Percentiles rank a stretch among this genome's conserved stretches.
Evolutionary conservation across 2,888 invertebrate genomes (phyloP).

Genomic region (Caenorhabditis becei): DNA sequence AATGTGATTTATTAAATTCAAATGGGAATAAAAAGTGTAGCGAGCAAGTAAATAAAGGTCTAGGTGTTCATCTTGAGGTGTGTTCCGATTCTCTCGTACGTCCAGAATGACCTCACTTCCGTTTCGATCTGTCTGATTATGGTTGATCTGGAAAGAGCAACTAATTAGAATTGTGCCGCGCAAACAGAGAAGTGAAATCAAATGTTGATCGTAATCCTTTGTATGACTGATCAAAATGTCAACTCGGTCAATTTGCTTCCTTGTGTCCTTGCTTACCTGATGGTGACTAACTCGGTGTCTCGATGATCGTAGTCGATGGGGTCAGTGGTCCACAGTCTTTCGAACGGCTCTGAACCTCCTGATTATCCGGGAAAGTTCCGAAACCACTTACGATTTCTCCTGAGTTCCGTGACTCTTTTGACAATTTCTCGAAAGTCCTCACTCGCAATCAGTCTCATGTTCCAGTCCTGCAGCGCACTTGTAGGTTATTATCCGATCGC

Average conservation of each 20-base stretch:
- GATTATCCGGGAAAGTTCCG: background rate
- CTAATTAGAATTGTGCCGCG: background rate
- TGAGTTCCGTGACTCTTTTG: background rate
- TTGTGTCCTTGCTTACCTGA: slow-evolving; percentile 15
- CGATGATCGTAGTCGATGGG: slow-evolving; percentile 27
- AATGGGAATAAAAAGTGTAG: too few species aligned
- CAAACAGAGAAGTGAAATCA: slow-evolving; percentile 11
- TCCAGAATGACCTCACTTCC: slow-evolving; percentile 55
- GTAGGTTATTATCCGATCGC: background rate
- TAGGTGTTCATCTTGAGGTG: slow-evolving; percentile 26
- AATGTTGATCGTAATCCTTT: slow-evolving; percentile 10
- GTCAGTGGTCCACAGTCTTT: slow-evolving; percentile 25
- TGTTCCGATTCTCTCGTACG: slow-evolving; percentile 40
- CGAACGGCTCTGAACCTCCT: slow-evolving; percentile 19
- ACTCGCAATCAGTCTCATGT: slow-evolving; percentile 10
- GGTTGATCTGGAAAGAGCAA: slow-evolving; percentile 33
- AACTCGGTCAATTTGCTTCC: background rate
- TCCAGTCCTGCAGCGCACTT: slow-evolving; percentile 33
- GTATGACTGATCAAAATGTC: background rate
- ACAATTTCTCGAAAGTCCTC: slow-evolving; percentile 34
- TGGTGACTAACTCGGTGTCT: slow-evolving; percentile 17
- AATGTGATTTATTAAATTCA: background rate
- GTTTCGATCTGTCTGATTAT: slow-evolving; percentile 43
- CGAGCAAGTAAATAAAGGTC: too few species aligned
- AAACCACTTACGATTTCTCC: slow-evolving; percentile 24